These are phyloP conservation scores for Rhea pennata DNA, from an alignment of 2,113 vertebrate species.

Conservation along the genomic window DNA sequence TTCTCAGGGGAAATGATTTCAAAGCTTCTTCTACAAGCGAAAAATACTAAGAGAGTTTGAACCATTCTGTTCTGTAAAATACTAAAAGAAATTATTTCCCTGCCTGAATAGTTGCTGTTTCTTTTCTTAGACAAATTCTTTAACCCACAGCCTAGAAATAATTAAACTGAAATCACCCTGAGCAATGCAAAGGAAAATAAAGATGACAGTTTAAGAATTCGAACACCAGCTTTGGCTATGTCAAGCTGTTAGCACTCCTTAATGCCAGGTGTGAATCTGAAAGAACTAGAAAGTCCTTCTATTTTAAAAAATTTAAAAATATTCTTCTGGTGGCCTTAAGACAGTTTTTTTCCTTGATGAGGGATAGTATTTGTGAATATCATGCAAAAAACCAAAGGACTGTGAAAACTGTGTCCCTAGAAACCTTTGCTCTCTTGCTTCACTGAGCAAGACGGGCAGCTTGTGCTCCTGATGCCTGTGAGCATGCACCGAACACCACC, in stretches of 20 bases:
- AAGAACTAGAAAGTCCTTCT: neutral
- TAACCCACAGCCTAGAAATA: neutral
- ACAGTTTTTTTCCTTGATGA: neutral
- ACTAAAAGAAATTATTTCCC: neutral
- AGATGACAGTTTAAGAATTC: neutral
- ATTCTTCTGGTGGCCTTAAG: neutral
- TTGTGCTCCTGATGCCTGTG: neutral
- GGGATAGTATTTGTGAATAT: neutral
- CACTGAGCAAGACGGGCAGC: neutral
- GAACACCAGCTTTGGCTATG: neutral
- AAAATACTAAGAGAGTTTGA: neutral
- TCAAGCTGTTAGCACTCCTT: neutral
- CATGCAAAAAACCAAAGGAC: neutral
- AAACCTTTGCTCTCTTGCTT: neutral
- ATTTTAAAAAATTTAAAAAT: no score
- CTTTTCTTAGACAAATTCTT: neutral
- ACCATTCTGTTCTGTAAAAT: neutral
- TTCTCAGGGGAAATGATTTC: neutral
- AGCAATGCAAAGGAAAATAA: neutral
- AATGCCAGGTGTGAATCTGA: neutral
- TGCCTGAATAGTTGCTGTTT: neutral
- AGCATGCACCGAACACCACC: accelerated
- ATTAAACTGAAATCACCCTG: neutral
- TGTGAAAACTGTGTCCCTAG: neutral
- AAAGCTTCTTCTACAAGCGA: neutral